phyloP scores from a whole-genome alignment of 2,888 invertebrate genomes.

The Parascotia fuliginaria region DNA sequence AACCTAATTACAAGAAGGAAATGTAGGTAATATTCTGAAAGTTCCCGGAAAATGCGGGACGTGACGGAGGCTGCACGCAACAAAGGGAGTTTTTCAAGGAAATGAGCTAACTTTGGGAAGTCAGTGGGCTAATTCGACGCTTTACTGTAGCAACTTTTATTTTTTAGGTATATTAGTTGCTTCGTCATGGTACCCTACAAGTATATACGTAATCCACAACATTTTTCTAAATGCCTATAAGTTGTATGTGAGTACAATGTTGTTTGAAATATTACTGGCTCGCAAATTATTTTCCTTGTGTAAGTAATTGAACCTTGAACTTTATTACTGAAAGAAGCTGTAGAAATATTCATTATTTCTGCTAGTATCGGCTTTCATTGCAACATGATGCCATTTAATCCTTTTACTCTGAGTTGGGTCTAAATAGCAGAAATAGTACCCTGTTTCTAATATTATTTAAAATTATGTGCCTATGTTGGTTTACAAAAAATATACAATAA shows the following conservation, averaged over 20 bases:
- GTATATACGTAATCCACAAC: slow-evolving; percentile 19
- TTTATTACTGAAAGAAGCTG: slow-evolving; percentile 3
- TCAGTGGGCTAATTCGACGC: slow-evolving; percentile 56
- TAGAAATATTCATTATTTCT: background rate
- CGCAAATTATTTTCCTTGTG: slow-evolving; percentile 21
- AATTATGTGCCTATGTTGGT: no score
- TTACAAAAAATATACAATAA: no score
- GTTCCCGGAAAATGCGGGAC: slow-evolving; percentile 62
- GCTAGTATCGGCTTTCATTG: background rate
- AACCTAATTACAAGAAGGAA: slow-evolving; percentile 71
- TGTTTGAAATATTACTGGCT: slow-evolving; percentile 18
- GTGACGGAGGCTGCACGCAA: slow-evolving; percentile 63
- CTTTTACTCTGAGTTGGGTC: no score
- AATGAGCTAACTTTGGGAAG: slow-evolving; percentile 74
- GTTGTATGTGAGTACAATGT: slow-evolving; percentile 26
- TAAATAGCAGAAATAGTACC: no score
- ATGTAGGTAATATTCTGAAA: slow-evolving; percentile 63
- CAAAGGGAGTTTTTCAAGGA: slow-evolving; percentile 74
- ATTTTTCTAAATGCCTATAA: slow-evolving; percentile 26
- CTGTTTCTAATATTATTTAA: no score
- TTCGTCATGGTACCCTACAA: slow-evolving; percentile 32
- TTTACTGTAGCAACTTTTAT: slow-evolving; percentile 40
- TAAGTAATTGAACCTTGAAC: background rate
- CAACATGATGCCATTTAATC: no score
- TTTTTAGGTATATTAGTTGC: slow-evolving; percentile 38